Conservation (phyloP, 2,797 vertebrate species). For the Podargus strigoides region DNA sequence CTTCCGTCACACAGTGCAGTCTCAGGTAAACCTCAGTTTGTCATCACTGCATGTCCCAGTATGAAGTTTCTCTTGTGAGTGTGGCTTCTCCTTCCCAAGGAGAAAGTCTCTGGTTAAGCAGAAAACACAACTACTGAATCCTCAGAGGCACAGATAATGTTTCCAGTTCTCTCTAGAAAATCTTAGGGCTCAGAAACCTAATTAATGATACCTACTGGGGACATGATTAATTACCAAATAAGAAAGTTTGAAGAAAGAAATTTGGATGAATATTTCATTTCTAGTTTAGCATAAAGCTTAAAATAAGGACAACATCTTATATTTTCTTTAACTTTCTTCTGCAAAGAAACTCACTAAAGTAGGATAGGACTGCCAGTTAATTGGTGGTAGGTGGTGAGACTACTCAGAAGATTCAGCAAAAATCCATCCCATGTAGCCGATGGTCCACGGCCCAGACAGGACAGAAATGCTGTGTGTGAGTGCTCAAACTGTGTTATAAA, state of each 20-base stretch:
- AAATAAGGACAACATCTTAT: not conserved
- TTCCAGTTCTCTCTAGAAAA: conserved; percentile 22
- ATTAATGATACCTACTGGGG: conserved; percentile 46
- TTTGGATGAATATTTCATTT: conserved; percentile 49
- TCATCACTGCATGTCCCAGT: not conserved
- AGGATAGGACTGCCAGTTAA: not conserved
- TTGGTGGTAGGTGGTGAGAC: not conserved
- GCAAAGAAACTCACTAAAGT: not conserved
- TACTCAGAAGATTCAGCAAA: not conserved
- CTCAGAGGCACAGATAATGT: not conserved
- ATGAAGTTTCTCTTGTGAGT: not conserved
- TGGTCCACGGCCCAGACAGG: not conserved
- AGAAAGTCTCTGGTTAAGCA: conserved; percentile 9
- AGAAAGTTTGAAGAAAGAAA: conserved; percentile 21
- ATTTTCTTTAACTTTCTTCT: not conserved
- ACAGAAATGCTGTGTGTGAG: not conserved
- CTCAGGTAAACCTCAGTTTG: not conserved
- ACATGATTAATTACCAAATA: conserved; percentile 50
- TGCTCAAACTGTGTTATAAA: not conserved
- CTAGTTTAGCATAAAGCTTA: conserved; percentile 19
- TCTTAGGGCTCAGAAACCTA: conserved; percentile 22
- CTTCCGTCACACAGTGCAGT: fast-evolving
- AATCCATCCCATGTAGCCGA: not conserved
- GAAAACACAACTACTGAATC: not conserved
- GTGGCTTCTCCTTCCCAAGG: not conserved